Evolutionary conservation across 2,797 vertebrate species (phyloP).

Genomic region (Remorina albescens): DNA sequence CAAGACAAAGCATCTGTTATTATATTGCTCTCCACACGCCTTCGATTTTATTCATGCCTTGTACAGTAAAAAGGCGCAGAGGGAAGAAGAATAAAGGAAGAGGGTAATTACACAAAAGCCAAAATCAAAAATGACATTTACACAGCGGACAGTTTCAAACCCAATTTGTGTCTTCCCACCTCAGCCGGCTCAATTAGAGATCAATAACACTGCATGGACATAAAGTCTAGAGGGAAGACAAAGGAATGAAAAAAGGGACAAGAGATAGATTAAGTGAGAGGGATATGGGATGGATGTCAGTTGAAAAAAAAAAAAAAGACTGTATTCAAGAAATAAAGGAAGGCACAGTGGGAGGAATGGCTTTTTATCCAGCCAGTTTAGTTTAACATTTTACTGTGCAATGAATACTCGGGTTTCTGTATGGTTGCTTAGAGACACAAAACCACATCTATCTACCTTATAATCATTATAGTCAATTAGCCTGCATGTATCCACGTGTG

Average conservation of each 20-base stretch:
- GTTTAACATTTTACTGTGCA: constrained; percentile 23
- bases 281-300: not conserved
- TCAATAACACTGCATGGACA: constrained; percentile 8
- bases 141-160: constrained; percentile 15
- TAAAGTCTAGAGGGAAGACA: constrained; percentile 17
- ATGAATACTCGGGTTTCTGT: constrained; percentile 17
- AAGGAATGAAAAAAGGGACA: constrained; percentile 6
- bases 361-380: constrained; percentile 9
- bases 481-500: not conserved
- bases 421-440: constrained; percentile 19
- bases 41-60: no score
- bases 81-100: not conserved
- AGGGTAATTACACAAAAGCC: constrained; percentile 11
- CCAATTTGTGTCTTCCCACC: constrained; percentile 28
- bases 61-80: no score
- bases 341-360: not conserved
- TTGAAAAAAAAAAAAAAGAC: not conserved
- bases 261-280: constrained; percentile 1
- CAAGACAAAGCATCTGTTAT: no score
- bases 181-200: constrained; percentile 40
- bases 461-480: constrained; percentile 17
- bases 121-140: constrained; percentile 31
- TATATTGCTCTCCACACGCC: no score
- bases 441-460: constrained; percentile 4
- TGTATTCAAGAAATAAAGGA: not conserved